Conservation (phyloP, 2,113 vertebrate genomes). For the Colaptes auratus region DNA sequence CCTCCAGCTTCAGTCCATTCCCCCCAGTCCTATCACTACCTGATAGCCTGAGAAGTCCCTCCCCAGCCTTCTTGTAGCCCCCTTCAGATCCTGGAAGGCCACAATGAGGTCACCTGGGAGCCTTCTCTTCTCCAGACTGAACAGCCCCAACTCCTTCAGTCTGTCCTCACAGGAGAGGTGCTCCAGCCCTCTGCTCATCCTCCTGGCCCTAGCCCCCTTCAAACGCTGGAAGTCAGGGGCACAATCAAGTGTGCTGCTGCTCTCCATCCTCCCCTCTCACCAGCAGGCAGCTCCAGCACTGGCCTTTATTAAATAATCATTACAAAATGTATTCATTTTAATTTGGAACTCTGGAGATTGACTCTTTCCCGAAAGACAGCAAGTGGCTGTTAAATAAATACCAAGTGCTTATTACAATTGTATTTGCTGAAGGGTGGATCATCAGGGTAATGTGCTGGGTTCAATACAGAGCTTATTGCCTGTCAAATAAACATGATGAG, state of each 20-base stretch:
- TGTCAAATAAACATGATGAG: constrained; percentile 58
- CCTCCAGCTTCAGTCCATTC: too few species aligned
- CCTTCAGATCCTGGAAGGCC: too few species aligned
- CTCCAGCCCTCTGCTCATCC: too few species aligned
- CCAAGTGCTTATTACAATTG: constrained; percentile 42
- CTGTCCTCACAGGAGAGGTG: too few species aligned
- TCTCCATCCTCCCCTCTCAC: constrained; percentile 19
- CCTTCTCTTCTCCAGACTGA: too few species aligned
- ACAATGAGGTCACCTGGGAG: too few species aligned
- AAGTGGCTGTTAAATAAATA: constrained; percentile 59
- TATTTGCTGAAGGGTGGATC: constrained; percentile 56
- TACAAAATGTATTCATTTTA: constrained; percentile 53
- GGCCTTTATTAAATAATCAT: constrained; percentile 50
- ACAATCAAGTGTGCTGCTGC: not conserved
- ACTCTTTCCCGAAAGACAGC: constrained; percentile 55
- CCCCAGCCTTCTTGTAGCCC: too few species aligned
- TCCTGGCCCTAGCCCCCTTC: too few species aligned
- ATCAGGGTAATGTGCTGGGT: constrained; percentile 26
- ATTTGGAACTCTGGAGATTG: constrained; percentile 50
- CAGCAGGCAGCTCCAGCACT: not conserved
- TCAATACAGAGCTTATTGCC: constrained; percentile 63
- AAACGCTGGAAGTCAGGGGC: not conserved
- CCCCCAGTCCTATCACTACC: too few species aligned
- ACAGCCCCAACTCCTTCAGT: too few species aligned
- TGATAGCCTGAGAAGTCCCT: too few species aligned